Evolutionary conservation across 2,888 invertebrate species (phyloP), one percentile per base, ranked within the genome.

Genomic region (Pseudoips prasinana): DNA sequence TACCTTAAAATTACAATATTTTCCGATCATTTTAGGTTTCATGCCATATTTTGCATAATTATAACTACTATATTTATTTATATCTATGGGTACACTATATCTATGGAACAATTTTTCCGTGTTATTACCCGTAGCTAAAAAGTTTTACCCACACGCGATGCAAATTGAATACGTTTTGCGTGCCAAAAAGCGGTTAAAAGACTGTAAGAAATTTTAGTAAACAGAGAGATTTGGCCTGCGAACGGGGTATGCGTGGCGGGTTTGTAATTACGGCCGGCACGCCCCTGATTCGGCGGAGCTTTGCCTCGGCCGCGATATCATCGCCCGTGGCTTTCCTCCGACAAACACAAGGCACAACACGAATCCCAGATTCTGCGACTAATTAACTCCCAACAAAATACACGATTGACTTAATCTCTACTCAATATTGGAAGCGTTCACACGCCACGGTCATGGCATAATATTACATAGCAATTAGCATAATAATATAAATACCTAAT

Each of bases 171-270:
- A 69, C 53, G 58, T 71, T 78, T 84, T 62, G 87, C 86, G 83
- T 86, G 87, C 76, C 76, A 66, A 65, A 76, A 73, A 76, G 73
- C 75, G 67, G 75, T 86, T 80, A 76, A 73, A 66, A 71, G 67
- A 49, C 52, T 46, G 66, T 67, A 73, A 68, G 72, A 77, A 77
- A 73, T 71, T 78, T 79, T 67, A 58, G 79, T 72, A 76, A 78
- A 77, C 72, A 70, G 70, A 74, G 63, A 73, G 70, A 74, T 80
- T 77, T 66, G 66, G 64, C 54, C 52, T 64, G 65, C 43, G 55
- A 64, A 46, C 52, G 44, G 57, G 56, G 46, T 55, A 64, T 72
- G 74, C 77, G 70, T 76, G 75, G 78, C 61, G 64, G 63, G 67
- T 61, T 62, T 58, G 80, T 81, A 84, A 86, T 85, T 83, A 83